Base-by-base conservation (phyloP, 2,888 invertebrate genomes). In the Tetramorium bicarinatum region DNA sequence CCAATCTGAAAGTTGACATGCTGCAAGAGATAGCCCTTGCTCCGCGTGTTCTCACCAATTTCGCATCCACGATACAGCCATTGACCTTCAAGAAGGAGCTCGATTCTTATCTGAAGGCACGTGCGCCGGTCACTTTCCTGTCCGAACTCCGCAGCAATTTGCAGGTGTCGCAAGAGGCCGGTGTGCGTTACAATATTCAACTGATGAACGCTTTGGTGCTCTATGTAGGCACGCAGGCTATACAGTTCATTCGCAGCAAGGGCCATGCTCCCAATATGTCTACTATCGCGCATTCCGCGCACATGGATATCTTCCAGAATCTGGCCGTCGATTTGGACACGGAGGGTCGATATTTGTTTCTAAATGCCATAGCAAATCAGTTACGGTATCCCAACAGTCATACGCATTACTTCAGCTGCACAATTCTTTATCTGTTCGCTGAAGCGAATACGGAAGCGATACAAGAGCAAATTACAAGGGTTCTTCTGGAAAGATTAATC, bases 301-400 rank as follows among this genome's bases (percentile, higher is more conserved):
- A 99, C 95, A 99, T 99, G 99, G 99, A 99, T 95, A 99, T 99
- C 91, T 99, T 99, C 96, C 99, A 99, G 95, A 99, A 99, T 95
- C 96, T 99, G 91, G 99, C 99, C 0, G 99, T 99, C 0, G 99
- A 99, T 95, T 96, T 99, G 87, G 99, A 99, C 95, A 99, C 98
- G 15, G 99, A 99, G 96, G 99, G 99, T 95, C 97, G 99, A 67
- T 99, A 99, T 95, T 95, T 99, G 92, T 99, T 99, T 95, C 96
- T 99, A 94, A 99, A 99, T 95, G 99, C 99, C 2, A 99, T 99
- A 90, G 99, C 99, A 71, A 99, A 99, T 95, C 99, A 99, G 94
- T 96, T 99, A 92, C 97, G 99, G 38, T 99, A 99, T 95, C 99
- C 99, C 15, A 99, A 99, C 95, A 99, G 99, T 93, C 99, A 99